Evolutionary conservation across 2,888 invertebrate genomes (phyloP), one percentile per base, ranked within the genome.

Genomic region (Parasteatoda lunata): DNA sequence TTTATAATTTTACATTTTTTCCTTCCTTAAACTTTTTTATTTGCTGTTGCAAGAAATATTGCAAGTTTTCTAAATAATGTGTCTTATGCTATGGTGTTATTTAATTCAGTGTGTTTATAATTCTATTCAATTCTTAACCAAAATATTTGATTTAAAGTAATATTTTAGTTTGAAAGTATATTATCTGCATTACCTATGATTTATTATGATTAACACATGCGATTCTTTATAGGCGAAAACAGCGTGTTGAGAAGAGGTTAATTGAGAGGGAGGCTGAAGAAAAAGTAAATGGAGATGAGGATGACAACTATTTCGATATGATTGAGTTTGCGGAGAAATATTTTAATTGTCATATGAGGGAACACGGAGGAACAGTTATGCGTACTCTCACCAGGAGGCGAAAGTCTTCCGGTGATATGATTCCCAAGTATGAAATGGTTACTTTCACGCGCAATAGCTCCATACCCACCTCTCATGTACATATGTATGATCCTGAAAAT

Each of bases 401-500:
- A 15, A 90, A 90, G 54, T 90, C 90, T 45, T 89, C 88, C 51
- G 89, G 89, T 48, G 88, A 88, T 72, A 88, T 95, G 89, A 93
- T 97, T 54, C 96, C 97, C 4, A 97, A 97, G 91, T 96, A 96
- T 91, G 97, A 98, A 92, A 97, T 98, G 97, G 95, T 97, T 47
- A 95, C 95, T 0, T 98, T 95, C 91, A 96, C 96, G 91, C 96
- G 97, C 91, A 95, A 95, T 69, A 96, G 95, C 91, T 95, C 95
- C 84, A 98, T 98, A 90, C 96, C 97, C 0, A 97, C 96, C 77
- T 97, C 98, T 0, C 98, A 98, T 92, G 96, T 98, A 90, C 97
- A 97, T 77, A 94, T 98, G 93, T 97, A 97, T 91, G 98, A 98
- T 93, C 97, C 97, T 0, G 97, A 98, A 91, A 98, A 98, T 92